Evolutionary conservation across 2,888 invertebrate genomes (phyloP).

Genomic region (Acleris emargana): DNA sequence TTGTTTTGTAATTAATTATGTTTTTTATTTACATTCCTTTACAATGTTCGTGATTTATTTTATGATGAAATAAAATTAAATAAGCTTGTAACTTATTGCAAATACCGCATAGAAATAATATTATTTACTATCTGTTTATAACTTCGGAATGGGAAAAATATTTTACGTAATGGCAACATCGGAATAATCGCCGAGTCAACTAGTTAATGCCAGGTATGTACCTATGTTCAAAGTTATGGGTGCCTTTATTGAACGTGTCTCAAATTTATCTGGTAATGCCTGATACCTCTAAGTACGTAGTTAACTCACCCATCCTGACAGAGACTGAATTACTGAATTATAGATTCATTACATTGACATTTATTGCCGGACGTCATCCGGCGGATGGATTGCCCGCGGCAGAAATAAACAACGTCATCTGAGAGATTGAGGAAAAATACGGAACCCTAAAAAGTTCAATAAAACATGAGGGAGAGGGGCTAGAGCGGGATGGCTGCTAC

Average conservation of each 20-base stretch:
- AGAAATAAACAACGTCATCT: slow-evolving; percentile 27
- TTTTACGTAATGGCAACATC: too few relatives aligned
- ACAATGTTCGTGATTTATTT: slow-evolving; percentile 54
- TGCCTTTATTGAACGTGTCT: too few relatives aligned
- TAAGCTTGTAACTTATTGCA: slow-evolving; percentile 10
- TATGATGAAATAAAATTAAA: slow-evolving; percentile 24
- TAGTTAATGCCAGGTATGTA: too few relatives aligned
- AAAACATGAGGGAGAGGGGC: slow-evolving; percentile 25
- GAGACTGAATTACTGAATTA: slow-evolving; percentile 5
- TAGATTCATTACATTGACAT: slow-evolving; percentile 18
- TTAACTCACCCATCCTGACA: neutral
- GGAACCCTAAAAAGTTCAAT: slow-evolving; percentile 33
- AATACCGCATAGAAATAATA: neutral
- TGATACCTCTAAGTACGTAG: neutral
- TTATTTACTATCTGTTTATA: too few relatives aligned
- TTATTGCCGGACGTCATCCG: slow-evolving; percentile 10
- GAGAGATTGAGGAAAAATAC: slow-evolving; percentile 21
- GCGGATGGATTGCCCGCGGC: slow-evolving; percentile 11
- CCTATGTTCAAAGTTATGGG: too few relatives aligned
- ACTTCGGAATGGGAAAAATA: too few relatives aligned
- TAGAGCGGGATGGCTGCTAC: slow-evolving; percentile 19
- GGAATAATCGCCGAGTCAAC: too few relatives aligned
- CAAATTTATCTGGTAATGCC: too few relatives aligned
- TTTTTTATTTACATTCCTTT: slow-evolving; percentile 65
- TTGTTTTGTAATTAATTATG: slow-evolving; percentile 80